Evolutionary conservation across 2,113 vertebrate genomes (phyloP), one percentile per base, ranked within the genome.

Genomic region (Leptobrachium leishanense): DNA sequence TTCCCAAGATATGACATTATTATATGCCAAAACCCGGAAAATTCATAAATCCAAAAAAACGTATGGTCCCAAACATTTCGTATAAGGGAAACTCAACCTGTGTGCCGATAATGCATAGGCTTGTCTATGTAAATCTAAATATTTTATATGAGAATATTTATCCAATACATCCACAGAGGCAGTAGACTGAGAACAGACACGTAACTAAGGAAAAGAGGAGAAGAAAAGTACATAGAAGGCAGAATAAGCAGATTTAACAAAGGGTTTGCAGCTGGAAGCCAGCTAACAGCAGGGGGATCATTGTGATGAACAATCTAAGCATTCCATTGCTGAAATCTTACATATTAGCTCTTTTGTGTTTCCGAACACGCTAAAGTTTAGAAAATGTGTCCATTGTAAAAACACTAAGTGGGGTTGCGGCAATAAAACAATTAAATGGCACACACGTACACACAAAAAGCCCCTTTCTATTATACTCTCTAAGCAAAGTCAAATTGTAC

Each of bases 231-330:
- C 3, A 12, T 12, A 12, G 55, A 12, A 15, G 13, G 6, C 55
- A 66, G 57, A 43, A 72, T 44, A 73, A 74, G 50, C 73, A 46
- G 70, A 50, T 68, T 31, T 80, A 59, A 80, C 71, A 80, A 74
- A 74, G 68, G 71, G 68, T 77, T 85, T 90, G 68, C 83, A 82
- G 84, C 84, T 86, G 75, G 84, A 87, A 83, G 82, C 53, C 81
- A 68, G 20, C 43, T 77, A 79, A 69, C 20, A 50, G 59, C 50
- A 72, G 55, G 43, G 63, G 46, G 40, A 40, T 40, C 53, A 80
- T 74, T 68, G 63, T 80, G 66, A 73, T 83, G 74, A 86, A 85
- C 88, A 68, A 83, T 84, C 79, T 31, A 84, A 68, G 31, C 43
- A 74, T 69, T 62, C 65, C 40, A 76, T 80, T 83, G 81, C 43